Conservation (phyloP, 2,113 vertebrate genomes). For the Chamaea fasciata region DNA sequence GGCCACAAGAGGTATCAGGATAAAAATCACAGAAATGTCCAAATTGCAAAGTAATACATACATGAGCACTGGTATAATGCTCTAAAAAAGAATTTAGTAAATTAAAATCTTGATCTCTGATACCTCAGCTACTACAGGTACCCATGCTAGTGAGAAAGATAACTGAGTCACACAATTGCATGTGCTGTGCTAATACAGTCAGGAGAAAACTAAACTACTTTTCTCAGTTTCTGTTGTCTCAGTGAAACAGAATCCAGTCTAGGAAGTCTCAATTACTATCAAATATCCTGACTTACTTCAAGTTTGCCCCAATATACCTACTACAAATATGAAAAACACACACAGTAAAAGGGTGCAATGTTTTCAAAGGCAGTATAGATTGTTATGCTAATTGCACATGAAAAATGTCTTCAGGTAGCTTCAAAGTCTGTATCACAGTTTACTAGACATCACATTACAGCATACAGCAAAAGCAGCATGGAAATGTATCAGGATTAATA, state of each 20-base stretch:
- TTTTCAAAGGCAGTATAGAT: not conserved
- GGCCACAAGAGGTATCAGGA: not conserved
- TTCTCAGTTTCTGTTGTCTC: not conserved
- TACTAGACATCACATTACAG: not conserved
- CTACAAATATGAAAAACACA: not conserved
- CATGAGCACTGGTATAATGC: not conserved
- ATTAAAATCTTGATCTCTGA: not conserved
- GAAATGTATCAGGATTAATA: not conserved
- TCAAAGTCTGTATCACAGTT: not conserved
- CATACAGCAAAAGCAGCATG: not conserved
- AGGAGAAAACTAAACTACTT: not conserved
- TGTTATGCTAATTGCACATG: not conserved
- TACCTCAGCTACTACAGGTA: not conserved
- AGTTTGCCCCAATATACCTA: not conserved
- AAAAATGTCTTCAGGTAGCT: not conserved
- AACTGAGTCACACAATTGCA: not conserved
- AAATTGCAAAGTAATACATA: not conserved
- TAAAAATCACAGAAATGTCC: not conserved
- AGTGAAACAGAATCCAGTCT: not conserved
- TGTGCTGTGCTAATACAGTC: not conserved
- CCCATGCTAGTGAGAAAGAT: not conserved
- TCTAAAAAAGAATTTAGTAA: not conserved
- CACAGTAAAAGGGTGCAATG: not conserved
- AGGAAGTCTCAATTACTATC: not conserved
- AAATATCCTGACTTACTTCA: not conserved